These are phyloP conservation scores for Sebastes paucispinis DNA, from an alignment of 2,797 vertebrate genomes.

Conservation along the genomic window DNA sequence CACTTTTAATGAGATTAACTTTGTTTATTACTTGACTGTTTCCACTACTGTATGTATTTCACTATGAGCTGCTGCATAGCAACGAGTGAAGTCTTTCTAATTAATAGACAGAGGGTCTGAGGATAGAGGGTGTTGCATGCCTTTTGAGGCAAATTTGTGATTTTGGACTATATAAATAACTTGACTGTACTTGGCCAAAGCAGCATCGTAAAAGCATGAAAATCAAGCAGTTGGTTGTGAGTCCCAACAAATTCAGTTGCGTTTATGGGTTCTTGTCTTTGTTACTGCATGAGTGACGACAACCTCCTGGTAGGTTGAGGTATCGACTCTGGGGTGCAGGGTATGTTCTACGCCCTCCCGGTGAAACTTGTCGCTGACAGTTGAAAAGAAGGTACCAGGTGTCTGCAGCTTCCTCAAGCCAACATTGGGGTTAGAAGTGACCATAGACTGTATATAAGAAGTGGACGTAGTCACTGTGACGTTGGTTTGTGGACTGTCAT, in stretches of 20 bases:
- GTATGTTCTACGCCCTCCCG: not conserved
- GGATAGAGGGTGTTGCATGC: not conserved
- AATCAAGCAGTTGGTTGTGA: not conserved
- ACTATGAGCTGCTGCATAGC: not conserved
- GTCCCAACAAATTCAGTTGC: not conserved
- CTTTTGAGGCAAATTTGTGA: not conserved
- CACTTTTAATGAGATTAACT: not conserved
- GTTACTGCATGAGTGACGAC: not conserved
- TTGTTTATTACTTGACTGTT: not conserved
- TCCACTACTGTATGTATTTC: not conserved
- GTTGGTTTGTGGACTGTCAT: too few relatives aligned
- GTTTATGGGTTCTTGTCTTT: not conserved
- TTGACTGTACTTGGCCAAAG: not conserved
- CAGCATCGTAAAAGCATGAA: not conserved
- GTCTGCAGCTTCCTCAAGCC: not conserved
- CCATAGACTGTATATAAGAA: too few relatives aligned
- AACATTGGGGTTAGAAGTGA: not conserved
- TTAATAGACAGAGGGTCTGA: too few relatives aligned
- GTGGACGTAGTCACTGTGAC: too few relatives aligned
- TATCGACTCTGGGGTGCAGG: not conserved
- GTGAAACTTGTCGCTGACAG: not conserved
- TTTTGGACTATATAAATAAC: not conserved
- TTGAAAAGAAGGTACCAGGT: not conserved
- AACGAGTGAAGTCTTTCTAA: not conserved
- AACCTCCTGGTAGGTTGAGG: not conserved